Conservation (phyloP, 2,888 invertebrate genomes). For the Orthonychiurus folsomi region DNA sequence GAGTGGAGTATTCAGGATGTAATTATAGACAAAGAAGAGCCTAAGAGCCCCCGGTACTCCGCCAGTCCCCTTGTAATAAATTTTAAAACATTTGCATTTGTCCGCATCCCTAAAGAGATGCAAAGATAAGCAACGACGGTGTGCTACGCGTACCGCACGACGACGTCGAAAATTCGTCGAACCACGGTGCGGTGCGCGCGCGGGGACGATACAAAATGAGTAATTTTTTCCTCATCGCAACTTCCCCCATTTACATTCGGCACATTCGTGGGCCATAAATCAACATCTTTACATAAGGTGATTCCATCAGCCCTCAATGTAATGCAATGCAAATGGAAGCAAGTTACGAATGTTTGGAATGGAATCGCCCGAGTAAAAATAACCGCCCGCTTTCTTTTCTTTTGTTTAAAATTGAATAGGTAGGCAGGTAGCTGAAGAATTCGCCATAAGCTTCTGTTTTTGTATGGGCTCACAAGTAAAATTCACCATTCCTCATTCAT, state of each 20-base stretch:
- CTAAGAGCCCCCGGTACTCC: too few relatives aligned
- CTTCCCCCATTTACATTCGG: neutral
- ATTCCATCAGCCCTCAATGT: too few relatives aligned
- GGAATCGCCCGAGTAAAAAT: neutral
- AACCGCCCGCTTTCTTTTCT: neutral
- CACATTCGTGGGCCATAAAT: neutral
- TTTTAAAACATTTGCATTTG: neutral
- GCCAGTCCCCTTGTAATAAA: neutral
- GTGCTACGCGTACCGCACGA: too few relatives aligned
- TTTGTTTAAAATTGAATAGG: neutral
- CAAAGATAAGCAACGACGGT: too few relatives aligned
- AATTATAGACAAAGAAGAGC: neutral
- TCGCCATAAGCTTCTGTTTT: too few relatives aligned
- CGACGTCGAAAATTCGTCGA: too few relatives aligned
- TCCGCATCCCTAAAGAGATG: neutral
- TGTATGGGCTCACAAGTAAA: too few relatives aligned
- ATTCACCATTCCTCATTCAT: too few relatives aligned
- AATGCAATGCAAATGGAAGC: neutral
- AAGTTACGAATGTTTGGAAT: too few relatives aligned
- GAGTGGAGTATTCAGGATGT: too few relatives aligned
- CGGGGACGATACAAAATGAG: neutral
- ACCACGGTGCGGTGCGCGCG: too few relatives aligned
- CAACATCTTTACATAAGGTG: constrained; percentile 1
- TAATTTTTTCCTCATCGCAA: neutral
- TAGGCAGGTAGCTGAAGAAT: neutral